Base-by-base conservation (phyloP, 1,140 invertebrate species). In the Cydia amplana region DNA sequence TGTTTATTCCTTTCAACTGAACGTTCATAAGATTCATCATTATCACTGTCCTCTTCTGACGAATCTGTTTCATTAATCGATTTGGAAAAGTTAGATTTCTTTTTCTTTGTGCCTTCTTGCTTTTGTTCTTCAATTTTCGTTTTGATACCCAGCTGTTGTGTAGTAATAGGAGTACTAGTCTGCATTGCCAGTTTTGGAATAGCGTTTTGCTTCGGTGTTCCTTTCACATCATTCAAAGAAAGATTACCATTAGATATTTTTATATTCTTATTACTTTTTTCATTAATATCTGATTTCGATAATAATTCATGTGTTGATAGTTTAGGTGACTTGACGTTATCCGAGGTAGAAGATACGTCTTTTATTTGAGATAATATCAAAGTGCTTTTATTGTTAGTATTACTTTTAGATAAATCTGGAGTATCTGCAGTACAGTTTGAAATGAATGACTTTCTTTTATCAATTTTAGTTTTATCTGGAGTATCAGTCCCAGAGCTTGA, bases 201-300 rank as follows among this genome's bases (percentile, higher is more conserved):
- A 73, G 73, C 75, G 76, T 89, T 91, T 74, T 88, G 83, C 78
- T 91, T 90, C 51, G 89, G 89, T 18, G 91, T 92, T 75, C 89
- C 88, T 51, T 87, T 92, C 12, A 79, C 85, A 79, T 85, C 91
- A 75, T 84, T 86, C 18, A 82, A 36, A n/a, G 85, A 87, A 32
- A 83, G 51, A 74, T 87, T 91, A 73, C 78, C 87, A 77, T 88
- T 88, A 6, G 82, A 79, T 36, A 60, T 70, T 60, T 80, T 75
- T 76, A 84, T 85, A 76, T 82, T 82, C 78, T 85, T 77, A 20
- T 79, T 78, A 64, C 78, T 73, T 82, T 87, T 80, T 70, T 85
- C 76, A 75, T 80, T 75, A 78, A 80, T 76, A 23, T 76, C 36
- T 25, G 84, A 83, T 77, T 86, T 85, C 7, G 80, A 82, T 18